A percentile compares a stretch with the other conserved stretches of the same genome.
Evolutionary conservation across 2,797 vertebrate genomes (phyloP).

Genomic region (Pseudopleuronectes americanus): DNA sequence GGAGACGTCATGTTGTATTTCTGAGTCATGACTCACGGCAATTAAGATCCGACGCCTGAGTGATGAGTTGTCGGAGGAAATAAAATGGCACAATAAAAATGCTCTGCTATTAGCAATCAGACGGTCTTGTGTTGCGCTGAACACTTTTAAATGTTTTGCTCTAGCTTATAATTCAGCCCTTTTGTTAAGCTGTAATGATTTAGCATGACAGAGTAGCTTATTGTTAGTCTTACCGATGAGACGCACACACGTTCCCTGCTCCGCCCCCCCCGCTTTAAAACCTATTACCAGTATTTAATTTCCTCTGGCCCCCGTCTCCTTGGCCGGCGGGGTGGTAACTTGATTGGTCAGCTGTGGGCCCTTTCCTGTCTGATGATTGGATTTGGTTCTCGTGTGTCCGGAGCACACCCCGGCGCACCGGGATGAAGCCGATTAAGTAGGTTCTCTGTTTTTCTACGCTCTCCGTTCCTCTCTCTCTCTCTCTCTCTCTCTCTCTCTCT

Average conservation of each 20-base stretch:
- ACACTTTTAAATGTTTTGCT: slow-evolving; percentile 35
- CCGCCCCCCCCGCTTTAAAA: slow-evolving; percentile 43
- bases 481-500: too few relatives aligned
- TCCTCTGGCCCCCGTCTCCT: slow-evolving; percentile 74
- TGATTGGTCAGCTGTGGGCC: slow-evolving; percentile 82
- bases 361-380: slow-evolving; percentile 79
- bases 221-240: slow-evolving; percentile 45
- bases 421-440: slow-evolving; percentile 83
- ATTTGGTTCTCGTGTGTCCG: slow-evolving; percentile 80
- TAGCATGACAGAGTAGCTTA: slow-evolving; percentile 37
- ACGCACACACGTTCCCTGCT: slow-evolving; percentile 26
- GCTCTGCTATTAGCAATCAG: slow-evolving; percentile 28
- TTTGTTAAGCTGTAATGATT: slow-evolving; percentile 37
- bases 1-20: slow-evolving; percentile 70
- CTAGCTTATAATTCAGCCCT: slow-evolving; percentile 27
- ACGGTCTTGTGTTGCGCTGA: slow-evolving; percentile 40
- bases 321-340: slow-evolving; percentile 68
- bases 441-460: slow-evolving; percentile 81
- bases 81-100: slow-evolving; percentile 53
- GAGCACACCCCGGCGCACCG: slow-evolving; percentile 64
- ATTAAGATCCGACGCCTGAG: slow-evolving; percentile 55
- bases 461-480: slow-evolving; percentile 39
- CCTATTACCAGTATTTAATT: slow-evolving; percentile 73
- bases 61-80: slow-evolving; percentile 56
- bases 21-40: slow-evolving; percentile 59